Evolutionary conservation across 2,797 vertebrate genomes (phyloP), one percentile per base, ranked within the genome.

Genomic region (Vespertilio murinus): DNA sequence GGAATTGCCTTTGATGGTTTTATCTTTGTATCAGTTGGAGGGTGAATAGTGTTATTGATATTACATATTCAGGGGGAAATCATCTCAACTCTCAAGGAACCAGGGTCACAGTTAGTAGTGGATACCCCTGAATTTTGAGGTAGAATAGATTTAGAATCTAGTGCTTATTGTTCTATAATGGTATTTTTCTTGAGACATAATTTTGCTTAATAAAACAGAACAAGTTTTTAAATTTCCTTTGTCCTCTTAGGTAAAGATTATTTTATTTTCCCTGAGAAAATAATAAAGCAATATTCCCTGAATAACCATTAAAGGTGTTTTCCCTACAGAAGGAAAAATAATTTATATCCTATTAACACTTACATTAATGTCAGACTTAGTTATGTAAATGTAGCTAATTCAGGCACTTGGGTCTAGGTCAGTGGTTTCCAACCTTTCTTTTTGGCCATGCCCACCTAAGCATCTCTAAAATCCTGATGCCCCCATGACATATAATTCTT

Each of bases 191-290:
- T 83, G 54, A 73, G 88, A 56, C 6, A 52, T 25, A 45, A 28
- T 83, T 94, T 71, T 86, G n/a, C 30, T 42, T 89, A 42, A 84
- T 93, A 49, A 91, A 78, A 3, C 64, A 83, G 28, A 81, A 42
- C 49, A 35, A 70, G 8, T 71, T 64, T 83, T 78, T 35, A 13
- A 95, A 67, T 61, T 23, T 1, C 25, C 30, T 90, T 78, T 69
- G 16, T 74, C 40, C 49, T 91, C 52, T 90, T 49, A 54, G 18
- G 90, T 85, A 40, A 95, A 82, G 93, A 73, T 30, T 28, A 28
- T 86, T 95, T 93, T 83, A 85, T 82, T 92, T 91, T 89, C n/a
- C 69, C 14, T 22, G 18, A 94, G 65, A 69, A 93, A 91, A 61
- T 59, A 59, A 59, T 59, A 12, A 28, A 59, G 28, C 11, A 80